These are phyloP conservation scores for Callithrix jacchus DNA, from an alignment of 2,113 vertebrate genomes.

Conservation along the genomic window DNA sequence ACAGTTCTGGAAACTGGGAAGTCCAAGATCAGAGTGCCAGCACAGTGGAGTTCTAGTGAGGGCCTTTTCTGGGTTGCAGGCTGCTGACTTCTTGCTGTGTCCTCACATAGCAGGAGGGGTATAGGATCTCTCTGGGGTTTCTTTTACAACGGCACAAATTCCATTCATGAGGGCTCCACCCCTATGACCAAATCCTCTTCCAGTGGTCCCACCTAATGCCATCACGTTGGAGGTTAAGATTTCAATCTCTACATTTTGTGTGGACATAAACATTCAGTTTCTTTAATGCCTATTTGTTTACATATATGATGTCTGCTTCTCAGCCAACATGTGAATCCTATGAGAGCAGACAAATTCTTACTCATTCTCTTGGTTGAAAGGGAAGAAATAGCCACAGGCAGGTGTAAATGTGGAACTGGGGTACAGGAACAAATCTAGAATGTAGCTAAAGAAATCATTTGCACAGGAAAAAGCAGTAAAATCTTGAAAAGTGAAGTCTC, in stretches of 20 bases:
- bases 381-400: neutral
- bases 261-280: neutral
- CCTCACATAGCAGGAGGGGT: neutral
- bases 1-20: neutral
- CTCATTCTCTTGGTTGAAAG: neutral
- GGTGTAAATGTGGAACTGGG: neutral
- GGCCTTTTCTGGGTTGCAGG: neutral
- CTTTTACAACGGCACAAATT: neutral
- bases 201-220: too few species aligned
- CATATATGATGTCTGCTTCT: neutral
- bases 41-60: too few species aligned
- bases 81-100: neutral
- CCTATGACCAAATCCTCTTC: neutral
- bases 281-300: neutral
- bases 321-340: neutral
- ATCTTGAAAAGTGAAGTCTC: neutral
- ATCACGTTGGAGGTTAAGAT: neutral
- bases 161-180: neutral
- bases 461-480: neutral
- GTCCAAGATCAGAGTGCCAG: neutral
- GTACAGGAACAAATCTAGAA: neutral
- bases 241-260: neutral
- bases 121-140: neutral
- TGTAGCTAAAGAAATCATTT: neutral
- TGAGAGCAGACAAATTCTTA: neutral